A percentile compares a stretch with the other conserved stretches of the same genome.
Conservation (phyloP, 1,140 invertebrate species). For the Drosophila sp. region DNA sequence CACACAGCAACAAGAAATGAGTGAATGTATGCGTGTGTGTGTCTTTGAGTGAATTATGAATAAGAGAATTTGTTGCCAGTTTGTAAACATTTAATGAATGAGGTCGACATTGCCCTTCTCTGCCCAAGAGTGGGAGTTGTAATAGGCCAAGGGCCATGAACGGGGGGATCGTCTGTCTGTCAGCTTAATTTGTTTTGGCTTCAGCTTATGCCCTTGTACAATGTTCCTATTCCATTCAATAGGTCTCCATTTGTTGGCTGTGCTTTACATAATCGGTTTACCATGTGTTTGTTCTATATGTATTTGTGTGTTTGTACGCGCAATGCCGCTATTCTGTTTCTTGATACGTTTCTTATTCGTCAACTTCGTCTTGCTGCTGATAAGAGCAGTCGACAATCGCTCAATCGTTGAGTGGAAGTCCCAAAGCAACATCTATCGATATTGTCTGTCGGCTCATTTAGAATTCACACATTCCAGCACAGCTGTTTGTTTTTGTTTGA, state of each 20-base stretch:
- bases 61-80: slow-evolving; percentile 56
- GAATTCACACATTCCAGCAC: background rate
- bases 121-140: slow-evolving; percentile 32
- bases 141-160: slow-evolving; percentile 46
- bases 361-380: slow-evolving; percentile 38
- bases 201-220: slow-evolving; percentile 32
- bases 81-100: slow-evolving; percentile 69
- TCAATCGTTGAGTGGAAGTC: background rate
- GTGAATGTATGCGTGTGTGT: slow-evolving; percentile 10
- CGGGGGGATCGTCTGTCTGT: slow-evolving; percentile 54
- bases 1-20: slow-evolving; percentile 48
- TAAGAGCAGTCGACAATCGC: slow-evolving; percentile 42
- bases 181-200: slow-evolving; percentile 62
- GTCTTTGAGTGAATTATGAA: slow-evolving; percentile 60
- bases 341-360: slow-evolving; percentile 5
- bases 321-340: slow-evolving; percentile 28
- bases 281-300: slow-evolving; percentile 49
- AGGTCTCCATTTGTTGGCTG: slow-evolving; percentile 25
- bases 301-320: background rate
- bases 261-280: slow-evolving; percentile 78
- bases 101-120: slow-evolving; percentile 28
- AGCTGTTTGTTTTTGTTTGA: slow-evolving; percentile 57
- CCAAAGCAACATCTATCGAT: slow-evolving; percentile 46
- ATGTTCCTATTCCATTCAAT: background rate
- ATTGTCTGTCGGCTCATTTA: slow-evolving; percentile 40